These are phyloP conservation scores for Euwallacea similis DNA, from an alignment of 1,140 invertebrate genomes.

Conservation along the genomic window DNA sequence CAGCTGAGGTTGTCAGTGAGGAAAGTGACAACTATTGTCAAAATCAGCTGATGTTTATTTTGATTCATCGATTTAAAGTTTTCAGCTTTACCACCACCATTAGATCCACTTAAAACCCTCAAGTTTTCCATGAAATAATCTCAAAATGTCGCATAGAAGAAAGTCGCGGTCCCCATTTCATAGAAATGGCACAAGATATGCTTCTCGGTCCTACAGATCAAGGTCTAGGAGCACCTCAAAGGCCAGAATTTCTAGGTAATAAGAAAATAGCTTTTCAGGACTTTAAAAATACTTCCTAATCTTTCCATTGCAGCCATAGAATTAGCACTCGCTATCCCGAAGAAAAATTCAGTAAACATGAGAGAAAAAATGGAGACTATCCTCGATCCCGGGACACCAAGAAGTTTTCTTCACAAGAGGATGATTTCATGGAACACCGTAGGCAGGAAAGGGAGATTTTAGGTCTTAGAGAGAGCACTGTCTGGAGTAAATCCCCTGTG, in stretches of 20 bases:
- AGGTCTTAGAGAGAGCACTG: conserved; percentile 66
- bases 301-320: not conserved
- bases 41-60: too few relatives aligned
- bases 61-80: too few relatives aligned
- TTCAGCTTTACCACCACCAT: too few relatives aligned
- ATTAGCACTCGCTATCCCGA: conserved; percentile 14
- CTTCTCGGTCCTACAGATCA: not conserved
- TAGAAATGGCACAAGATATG: not conserved
- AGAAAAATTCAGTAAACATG: conserved; percentile 15
- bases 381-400: conserved; percentile 21
- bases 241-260: not conserved
- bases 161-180: not conserved
- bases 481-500: conserved; percentile 74
- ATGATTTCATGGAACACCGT: conserved; percentile 65
- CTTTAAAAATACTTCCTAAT: too few relatives aligned
- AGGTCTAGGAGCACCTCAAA: too few relatives aligned
- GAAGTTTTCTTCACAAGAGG: conserved; percentile 49
- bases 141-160: too few relatives aligned
- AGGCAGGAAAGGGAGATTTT: conserved; percentile 72
- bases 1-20: too few relatives aligned
- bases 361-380: conserved; percentile 31
- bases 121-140: too few relatives aligned
- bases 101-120: too few relatives aligned
- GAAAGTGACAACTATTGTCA: too few relatives aligned
- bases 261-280: not conserved